Evolutionary conservation across 2,888 invertebrate species (phyloP).

Genomic region (Parnassius smintheus): DNA sequence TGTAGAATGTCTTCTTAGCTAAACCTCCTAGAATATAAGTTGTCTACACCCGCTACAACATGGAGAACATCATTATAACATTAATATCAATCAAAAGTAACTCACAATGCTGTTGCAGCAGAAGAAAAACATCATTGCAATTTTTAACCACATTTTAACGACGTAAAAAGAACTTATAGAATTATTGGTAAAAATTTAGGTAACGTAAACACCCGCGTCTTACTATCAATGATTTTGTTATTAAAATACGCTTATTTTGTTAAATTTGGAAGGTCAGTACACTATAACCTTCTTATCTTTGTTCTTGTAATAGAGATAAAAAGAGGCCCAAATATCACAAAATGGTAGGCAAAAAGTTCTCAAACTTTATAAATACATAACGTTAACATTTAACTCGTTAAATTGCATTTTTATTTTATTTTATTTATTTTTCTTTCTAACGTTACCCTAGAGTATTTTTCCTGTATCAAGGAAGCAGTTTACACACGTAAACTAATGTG

Average conservation of each 20-base stretch:
- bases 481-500: no score
- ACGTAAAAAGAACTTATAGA: neutral
- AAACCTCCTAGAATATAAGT: neutral
- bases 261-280: slow-evolving; percentile 36
- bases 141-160: slow-evolving; percentile 52
- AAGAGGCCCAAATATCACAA: neutral
- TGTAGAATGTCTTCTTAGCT: neutral
- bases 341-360: neutral
- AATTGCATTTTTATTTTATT: neutral
- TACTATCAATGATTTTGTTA: neutral
- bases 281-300: slow-evolving; percentile 40
- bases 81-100: slow-evolving; percentile 27
- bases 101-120: slow-evolving; percentile 51
- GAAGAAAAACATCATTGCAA: slow-evolving; percentile 45
- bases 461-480: no score
- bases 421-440: neutral
- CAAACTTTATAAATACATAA: neutral
- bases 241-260: slow-evolving; percentile 13
- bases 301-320: slow-evolving; percentile 26
- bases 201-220: slow-evolving; percentile 1
- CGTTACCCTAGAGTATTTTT: neutral
- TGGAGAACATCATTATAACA: neutral
- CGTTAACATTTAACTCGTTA: neutral
- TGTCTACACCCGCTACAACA: neutral
- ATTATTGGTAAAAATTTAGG: slow-evolving; percentile 3